Base-by-base conservation (phyloP, 30 jellyfish, hydroid and myxozoan genomes). In the Hydractinia echinata region DNA sequence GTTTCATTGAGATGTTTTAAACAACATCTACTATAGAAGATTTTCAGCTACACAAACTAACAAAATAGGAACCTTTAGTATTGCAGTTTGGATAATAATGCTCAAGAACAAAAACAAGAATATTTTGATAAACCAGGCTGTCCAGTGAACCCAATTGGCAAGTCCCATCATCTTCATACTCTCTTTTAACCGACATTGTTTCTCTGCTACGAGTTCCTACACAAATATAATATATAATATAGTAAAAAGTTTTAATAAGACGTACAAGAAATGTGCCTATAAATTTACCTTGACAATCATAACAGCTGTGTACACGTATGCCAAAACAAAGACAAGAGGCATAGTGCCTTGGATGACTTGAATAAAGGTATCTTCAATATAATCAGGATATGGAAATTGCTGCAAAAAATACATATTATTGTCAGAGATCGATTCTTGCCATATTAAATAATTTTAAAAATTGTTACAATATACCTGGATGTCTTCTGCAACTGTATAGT, bases 81-180 rank as follows among this genome's bases (percentile, higher is more conserved):
- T 70, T 7, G 82, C 56, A 0, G 96, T 82, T 55, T 81, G 83
- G 44, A 93, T 82, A 71, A 87, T 55, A 61, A 82, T 20, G 13
- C 93, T 83, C 54, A 88, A 54, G 54, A 89, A 54, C 81, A 81
- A 79, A 74, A 93, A 93, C 7, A 85, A 1, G 72, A 87, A 81
- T 76, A 76, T 80, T 64, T 93, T 93, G 50, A 93, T 10, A 77
- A 93, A 87, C 99, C 99, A 93, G 7, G 96, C 96, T 4, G 79
- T 83, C 99, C 99, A 93, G 51, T 93, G 99, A 48, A 93, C 66
- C 99, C 99, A 93, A 73, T 93, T 93, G 8, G 96, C 83, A 9
- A 93, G 82, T 18, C 99, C 99, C 99, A 93, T 93, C 99, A 93
- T 93, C 69, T 93, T 93, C 99, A 93, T 93, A 3, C 97, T 88